Evolutionary conservation across 2,797 vertebrate species (phyloP).

Genomic region (Lepus townsendii): DNA sequence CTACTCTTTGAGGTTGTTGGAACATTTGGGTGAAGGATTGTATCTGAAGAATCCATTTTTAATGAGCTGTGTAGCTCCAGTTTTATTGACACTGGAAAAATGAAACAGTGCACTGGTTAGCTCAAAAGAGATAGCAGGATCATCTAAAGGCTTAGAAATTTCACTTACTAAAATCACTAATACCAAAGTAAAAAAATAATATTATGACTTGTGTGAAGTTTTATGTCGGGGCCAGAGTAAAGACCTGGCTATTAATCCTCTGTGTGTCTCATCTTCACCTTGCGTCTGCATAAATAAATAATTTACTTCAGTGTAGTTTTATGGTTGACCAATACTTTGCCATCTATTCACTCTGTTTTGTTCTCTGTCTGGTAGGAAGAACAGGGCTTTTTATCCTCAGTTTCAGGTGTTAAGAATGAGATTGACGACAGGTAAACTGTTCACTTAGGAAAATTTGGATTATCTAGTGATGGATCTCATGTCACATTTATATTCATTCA

Average conservation of each 20-base stretch:
- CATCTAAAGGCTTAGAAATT: conserved; percentile 43
- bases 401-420: conserved; percentile 25
- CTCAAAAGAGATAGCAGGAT: not conserved
- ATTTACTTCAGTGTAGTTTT: not conserved
- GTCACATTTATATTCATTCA: not conserved
- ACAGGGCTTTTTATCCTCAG: not conserved
- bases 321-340: not conserved
- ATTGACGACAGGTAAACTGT: not conserved
- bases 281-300: not conserved
- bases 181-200: not conserved
- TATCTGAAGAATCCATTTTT: conserved; percentile 14
- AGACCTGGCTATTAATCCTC: not conserved
- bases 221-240: not conserved
- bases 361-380: not conserved
- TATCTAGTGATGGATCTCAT: not conserved
- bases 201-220: conserved; percentile 14
- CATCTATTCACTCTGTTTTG: not conserved
- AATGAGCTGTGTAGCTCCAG: not conserved
- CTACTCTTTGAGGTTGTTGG: not conserved
- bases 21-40: not conserved
- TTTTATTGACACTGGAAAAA: not conserved
- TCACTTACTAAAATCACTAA: conserved; percentile 32
- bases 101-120: not conserved
- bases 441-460: not conserved
- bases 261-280: not conserved